Evolutionary conservation across 1,140 invertebrate genomes (phyloP), one percentile per base, ranked within the genome.

Genomic region (Philopotamus ludificatus): DNA sequence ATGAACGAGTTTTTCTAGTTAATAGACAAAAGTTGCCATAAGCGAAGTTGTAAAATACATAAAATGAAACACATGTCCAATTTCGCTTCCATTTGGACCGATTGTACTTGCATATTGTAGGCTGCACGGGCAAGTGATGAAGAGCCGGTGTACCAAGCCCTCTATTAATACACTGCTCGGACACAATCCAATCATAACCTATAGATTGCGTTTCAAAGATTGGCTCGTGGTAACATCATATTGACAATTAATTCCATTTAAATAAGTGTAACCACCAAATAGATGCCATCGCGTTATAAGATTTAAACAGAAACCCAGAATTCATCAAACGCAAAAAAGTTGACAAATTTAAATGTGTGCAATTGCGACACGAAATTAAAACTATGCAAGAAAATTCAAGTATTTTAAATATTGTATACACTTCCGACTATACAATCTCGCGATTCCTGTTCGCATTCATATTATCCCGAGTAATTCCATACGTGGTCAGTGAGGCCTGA

Each of bases 191-290:
- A 66, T 66, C 65, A 62, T 66, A 66, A 66, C 62, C 65, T 62
- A 66, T 66, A 62, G 65, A 57, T 54, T 62, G 65, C 58, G 51
- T 62, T 66, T 45, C 59, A 62, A 62, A 51, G 65, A 66, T 66
- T 66, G 58, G 50, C 59, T 55, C 58, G 28, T 9, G 8, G 26
- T 41, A 7, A 39, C 1, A 55, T 39, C 21, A 1, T 8, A 34
- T 12, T 7, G 28, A 12, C 28, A 34, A 34, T 7, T 34, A 7
- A 34, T 7, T 34, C 28, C 28, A 7, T 34, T 34, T 34, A 12
- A 34, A 34, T 12, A 34, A 7, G 28, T 34, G 4, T n/a, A n/a
- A n/a, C n/a, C n/a, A n/a, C n/a, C n/a, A n/a, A n/a, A n/a, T n/a
- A n/a, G n/a, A n/a, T n/a, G n/a, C n/a, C n/a, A n/a, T n/a, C n/a